These are phyloP conservation scores for Platycheirus rosarum DNA, from an alignment of 2,888 invertebrate species.

Conservation along the genomic window DNA sequence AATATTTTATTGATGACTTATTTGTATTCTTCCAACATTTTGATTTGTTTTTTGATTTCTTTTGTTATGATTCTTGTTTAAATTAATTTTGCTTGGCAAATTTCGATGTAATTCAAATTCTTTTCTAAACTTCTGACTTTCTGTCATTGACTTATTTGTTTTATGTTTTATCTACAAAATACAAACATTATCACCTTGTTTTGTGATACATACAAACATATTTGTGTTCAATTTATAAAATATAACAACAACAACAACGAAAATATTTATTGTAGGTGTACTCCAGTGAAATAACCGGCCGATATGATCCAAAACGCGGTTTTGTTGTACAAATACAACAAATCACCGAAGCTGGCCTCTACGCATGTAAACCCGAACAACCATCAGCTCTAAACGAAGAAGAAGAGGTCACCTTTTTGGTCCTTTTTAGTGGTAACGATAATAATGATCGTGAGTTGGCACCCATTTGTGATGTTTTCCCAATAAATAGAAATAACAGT, in stretches of 20 bases:
- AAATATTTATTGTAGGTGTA: slow-evolving; percentile 75
- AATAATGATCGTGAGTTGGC: slow-evolving; percentile 81
- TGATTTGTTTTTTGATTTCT: no score
- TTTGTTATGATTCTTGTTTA: no score
- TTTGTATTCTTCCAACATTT: no score
- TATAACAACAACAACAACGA: slow-evolving; percentile 4
- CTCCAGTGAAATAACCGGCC: slow-evolving; percentile 78
- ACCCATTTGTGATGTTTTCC: slow-evolving; percentile 82
- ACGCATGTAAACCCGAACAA: slow-evolving; percentile 79
- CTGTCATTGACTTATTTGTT: background rate
- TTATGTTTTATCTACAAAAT: background rate
- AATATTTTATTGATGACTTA: no score
- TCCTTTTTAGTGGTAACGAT: slow-evolving; percentile 80
- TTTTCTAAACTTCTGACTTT: no score
- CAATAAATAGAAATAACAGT: slow-evolving; percentile 74
- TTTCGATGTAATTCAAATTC: no score
- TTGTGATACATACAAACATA: no score
- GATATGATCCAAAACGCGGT: slow-evolving; percentile 80
- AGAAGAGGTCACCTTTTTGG: slow-evolving; percentile 76
- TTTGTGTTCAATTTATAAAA: slow-evolving; percentile 22
- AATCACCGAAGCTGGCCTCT: slow-evolving; percentile 79
- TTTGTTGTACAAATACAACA: slow-evolving; percentile 80
- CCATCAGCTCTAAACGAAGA: slow-evolving; percentile 78
- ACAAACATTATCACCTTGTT: slow-evolving; percentile 4
- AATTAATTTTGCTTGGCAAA: no score